A percentile compares a stretch with the other conserved stretches of the same genome.
phyloP scores from a whole-genome alignment of 2,113 vertebrate genomes.

The Gnathonemus longibarbis region DNA sequence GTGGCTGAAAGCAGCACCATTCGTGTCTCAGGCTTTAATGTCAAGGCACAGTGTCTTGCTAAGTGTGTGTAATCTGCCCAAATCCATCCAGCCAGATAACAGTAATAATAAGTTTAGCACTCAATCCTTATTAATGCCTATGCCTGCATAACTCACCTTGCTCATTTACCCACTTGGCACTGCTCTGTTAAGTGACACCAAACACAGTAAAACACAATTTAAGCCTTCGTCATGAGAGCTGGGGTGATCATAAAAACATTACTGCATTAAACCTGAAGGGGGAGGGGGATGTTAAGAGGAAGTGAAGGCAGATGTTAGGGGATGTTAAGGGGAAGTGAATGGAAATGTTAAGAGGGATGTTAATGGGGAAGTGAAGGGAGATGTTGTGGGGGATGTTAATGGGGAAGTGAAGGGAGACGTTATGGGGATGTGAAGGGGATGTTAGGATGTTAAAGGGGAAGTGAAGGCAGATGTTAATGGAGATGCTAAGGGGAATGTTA shows the following conservation, averaged over 20 bases:
- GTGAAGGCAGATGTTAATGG: conserved; percentile 19
- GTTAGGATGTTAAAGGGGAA: too few species aligned
- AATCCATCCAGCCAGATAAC: conserved; percentile 32
- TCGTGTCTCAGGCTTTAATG: conserved; percentile 35
- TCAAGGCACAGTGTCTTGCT: conserved; percentile 31
- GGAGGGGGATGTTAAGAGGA: background rate
- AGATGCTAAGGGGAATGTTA: too few species aligned
- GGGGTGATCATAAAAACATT: conserved; percentile 44
- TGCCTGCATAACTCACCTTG: conserved; percentile 47
- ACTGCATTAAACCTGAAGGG: conserved; percentile 26
- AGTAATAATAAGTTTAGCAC: conserved; percentile 34
- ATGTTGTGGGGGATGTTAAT: too few species aligned
- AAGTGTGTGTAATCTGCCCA: conserved; percentile 44
- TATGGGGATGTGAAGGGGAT: too few species aligned
- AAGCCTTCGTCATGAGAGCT: conserved; percentile 35
- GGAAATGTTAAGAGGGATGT: background rate
- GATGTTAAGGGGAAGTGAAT: background rate
- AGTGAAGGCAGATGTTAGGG: background rate
- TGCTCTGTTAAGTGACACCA: conserved; percentile 38
- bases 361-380: background rate
- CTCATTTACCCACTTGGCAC: conserved; percentile 42
- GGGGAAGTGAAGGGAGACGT: too few species aligned
- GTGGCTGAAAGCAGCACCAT: conserved; percentile 31
- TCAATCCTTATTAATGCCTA: conserved; percentile 42
- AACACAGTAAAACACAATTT: conserved; percentile 47